Base-by-base conservation (phyloP, 2,113 vertebrate species). In the Dicaeum eximium region DNA sequence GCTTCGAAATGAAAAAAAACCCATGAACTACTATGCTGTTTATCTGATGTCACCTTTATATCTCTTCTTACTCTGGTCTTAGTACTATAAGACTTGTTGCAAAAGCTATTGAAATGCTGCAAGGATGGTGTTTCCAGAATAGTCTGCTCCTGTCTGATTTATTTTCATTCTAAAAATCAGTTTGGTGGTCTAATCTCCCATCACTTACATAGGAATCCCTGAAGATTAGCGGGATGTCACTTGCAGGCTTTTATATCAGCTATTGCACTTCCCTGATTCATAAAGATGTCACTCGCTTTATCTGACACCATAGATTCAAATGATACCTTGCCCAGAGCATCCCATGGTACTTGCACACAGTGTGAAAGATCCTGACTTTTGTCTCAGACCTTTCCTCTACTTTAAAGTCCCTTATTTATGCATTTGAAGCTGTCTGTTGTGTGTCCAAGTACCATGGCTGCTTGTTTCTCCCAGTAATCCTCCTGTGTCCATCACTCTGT, bases 171-270 rank as follows among this genome's bases (percentile, higher is more conserved):
- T 31, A 56, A 72, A 77, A 77, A 56, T 44, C 45, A 42, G n/a
- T 89, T 94, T 91, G 58, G 40, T 62, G 53, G n/a, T 65, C 45
- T 70, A 65, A 91, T 84, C 64, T 86, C 42, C 61, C 64, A 53
- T 28, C 80, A 20, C 42, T 73, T 73, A 48, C n/a, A 44, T 1
- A 51, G 1, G 2, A 89, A 87, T 65, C 88, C 77, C 88, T 89
- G 35, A 65, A 66, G 87, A 89, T 48, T 23, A 84, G 54, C 2
- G 0, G 42, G 33, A 66, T 65, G 47, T 74, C 84, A 53, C 69
- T 83, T 69, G 65, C 28, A 73, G 73, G 50, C 54, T 84, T 86
- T 92, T 80, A 11, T 80, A 73, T 40, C 60, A 88, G 58, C 58
- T 83, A 15, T 14, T 40, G 50, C 62, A 77, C 74, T 71, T 90